These are phyloP conservation scores for Diaperis boleti DNA, from an alignment of 2,888 invertebrate species.

Conservation along the genomic window DNA sequence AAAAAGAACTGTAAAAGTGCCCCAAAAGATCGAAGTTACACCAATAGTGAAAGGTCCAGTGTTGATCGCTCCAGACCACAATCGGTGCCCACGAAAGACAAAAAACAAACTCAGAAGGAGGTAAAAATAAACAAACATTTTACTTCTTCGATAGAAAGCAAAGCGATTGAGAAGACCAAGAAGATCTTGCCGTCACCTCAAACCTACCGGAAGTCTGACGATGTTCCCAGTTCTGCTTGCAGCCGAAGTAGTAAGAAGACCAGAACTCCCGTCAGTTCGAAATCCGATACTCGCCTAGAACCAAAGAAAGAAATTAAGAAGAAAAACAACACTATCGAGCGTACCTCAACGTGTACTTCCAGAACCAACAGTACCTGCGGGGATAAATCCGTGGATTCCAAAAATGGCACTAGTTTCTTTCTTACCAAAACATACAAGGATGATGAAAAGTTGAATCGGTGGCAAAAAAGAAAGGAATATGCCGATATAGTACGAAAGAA, in stretches of 20 bases:
- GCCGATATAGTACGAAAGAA: constrained; percentile 49
- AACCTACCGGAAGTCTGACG: neutral
- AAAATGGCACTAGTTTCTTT: constrained; percentile 45
- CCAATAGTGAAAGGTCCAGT: neutral
- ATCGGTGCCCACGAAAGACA: neutral
- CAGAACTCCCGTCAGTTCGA: neutral
- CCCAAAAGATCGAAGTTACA: neutral
- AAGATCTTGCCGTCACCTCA: neutral
- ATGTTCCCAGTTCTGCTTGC: constrained; percentile 3
- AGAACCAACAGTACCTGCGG: constrained; percentile 44
- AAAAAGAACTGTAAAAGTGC: neutral
- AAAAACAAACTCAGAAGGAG: neutral
- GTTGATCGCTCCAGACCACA: no score
- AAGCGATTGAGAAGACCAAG: neutral
- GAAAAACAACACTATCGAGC: constrained; percentile 1
- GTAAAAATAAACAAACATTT: neutral
- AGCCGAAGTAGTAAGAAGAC: constrained; percentile 3
- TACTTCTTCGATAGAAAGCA: neutral
- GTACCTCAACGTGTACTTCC: constrained; percentile 1
- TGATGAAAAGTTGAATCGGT: constrained; percentile 46
- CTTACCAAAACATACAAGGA: constrained; percentile 52
- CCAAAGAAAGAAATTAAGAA: neutral
- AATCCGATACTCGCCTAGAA: constrained; percentile 10
- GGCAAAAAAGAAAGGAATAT: constrained; percentile 52
- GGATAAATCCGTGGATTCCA: constrained; percentile 16